Evolutionary conservation across 1,140 invertebrate genomes (phyloP).

Genomic region (Lithobius niger): DNA sequence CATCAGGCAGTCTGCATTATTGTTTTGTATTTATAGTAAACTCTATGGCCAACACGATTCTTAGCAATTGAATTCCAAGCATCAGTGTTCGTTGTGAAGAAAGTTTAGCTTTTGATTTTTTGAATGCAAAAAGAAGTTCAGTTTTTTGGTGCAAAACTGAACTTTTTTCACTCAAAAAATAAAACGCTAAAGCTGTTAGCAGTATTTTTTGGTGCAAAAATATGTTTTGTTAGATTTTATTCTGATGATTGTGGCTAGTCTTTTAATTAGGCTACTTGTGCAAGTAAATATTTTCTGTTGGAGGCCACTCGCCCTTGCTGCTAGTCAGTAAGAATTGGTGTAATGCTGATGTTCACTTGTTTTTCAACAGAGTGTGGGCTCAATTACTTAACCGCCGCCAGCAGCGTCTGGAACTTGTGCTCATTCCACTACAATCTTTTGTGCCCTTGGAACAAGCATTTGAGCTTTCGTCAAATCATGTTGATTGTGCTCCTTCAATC

Average conservation of each 20-base stretch:
- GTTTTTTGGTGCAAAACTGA: too few relatives aligned
- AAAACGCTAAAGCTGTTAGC: too few relatives aligned
- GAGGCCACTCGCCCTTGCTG: background rate
- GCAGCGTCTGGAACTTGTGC: conserved; percentile 50
- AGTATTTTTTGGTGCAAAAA: background rate
- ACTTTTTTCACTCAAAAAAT: too few relatives aligned
- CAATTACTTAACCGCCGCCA: conserved; percentile 76
- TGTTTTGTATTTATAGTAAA: too few relatives aligned
- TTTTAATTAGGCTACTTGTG: background rate
- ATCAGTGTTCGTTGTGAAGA: too few relatives aligned
- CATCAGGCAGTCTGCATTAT: too few relatives aligned
- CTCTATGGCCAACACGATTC: too few relatives aligned
- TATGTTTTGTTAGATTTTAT: background rate
- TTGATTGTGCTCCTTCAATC: conserved; percentile 23
- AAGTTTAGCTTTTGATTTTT: too few relatives aligned
- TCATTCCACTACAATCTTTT: conserved; percentile 28
- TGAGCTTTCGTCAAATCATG: conserved; percentile 12
- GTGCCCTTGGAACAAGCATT: background rate
- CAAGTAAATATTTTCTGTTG: background rate
- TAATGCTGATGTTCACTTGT: conserved; percentile 12
- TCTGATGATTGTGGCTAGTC: background rate
- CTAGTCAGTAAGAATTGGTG: background rate
- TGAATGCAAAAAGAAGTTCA: too few relatives aligned
- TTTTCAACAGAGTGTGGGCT: conserved; percentile 64
- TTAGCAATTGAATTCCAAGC: too few relatives aligned